A percentile compares a stretch with the other conserved stretches of the same genome.
Conservation (phyloP, 2,888 invertebrate genomes). For the Torymus tubicola region DNA sequence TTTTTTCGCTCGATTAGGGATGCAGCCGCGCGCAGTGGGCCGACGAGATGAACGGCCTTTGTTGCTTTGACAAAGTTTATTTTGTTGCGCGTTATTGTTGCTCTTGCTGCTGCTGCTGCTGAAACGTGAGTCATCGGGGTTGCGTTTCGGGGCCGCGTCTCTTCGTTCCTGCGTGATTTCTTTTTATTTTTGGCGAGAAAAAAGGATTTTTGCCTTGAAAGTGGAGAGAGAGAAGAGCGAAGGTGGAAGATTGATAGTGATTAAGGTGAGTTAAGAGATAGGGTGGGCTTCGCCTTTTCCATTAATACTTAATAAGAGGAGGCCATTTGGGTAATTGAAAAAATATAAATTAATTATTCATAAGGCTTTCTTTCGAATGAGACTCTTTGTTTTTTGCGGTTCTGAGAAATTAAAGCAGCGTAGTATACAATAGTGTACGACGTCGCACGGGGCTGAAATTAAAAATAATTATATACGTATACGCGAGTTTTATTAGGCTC, state of each 20-base stretch:
- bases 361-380: no score
- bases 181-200: background rate
- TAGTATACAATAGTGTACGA: no score
- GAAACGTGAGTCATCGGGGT: constrained; percentile 25
- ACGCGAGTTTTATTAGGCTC: background rate
- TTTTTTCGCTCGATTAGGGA: constrained; percentile 48
- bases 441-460: background rate
- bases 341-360: no score
- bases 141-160: background rate
- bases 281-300: background rate
- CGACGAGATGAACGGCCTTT: constrained; percentile 41
- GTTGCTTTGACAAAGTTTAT: constrained; percentile 15
- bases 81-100: background rate
- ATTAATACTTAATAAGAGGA: background rate
- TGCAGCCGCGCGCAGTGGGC: constrained; percentile 33
- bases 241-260: constrained; percentile 4
- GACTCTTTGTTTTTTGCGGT: no score
- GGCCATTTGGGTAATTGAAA: no score
- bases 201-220: constrained; percentile 1
- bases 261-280: background rate
- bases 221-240: background rate
- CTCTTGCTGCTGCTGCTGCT: background rate
- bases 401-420: constrained; percentile 3
- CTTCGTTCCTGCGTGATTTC: background rate
- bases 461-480: constrained; percentile 12